phyloP scores from a whole-genome alignment of 1,140 invertebrate species.

The Sminthurides bifidus region DNA sequence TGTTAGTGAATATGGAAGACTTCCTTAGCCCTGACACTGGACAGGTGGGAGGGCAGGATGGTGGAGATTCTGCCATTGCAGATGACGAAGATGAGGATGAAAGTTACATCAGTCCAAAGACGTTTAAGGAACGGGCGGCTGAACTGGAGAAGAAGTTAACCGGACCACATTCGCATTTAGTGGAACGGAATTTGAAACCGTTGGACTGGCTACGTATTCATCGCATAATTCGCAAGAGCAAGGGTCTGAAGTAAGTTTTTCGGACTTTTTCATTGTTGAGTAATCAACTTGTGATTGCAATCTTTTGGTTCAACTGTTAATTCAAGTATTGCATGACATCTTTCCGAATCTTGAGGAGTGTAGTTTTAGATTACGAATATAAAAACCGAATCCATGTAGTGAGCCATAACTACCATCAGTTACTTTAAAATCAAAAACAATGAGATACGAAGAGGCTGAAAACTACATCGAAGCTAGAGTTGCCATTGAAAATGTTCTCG shows the following conservation, averaged over 20 bases:
- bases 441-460: too few species aligned
- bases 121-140: slow-evolving; percentile 15
- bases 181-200: slow-evolving; percentile 5
- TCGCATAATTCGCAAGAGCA: slow-evolving; percentile 19
- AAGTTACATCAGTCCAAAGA: slow-evolving; percentile 15
- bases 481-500: too few species aligned
- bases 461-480: too few species aligned
- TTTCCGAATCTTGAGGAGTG: too few species aligned
- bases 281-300: too few species aligned
- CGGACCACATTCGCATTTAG: slow-evolving; percentile 15
- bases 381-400: too few species aligned
- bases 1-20: not conserved
- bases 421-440: not conserved
- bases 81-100: slow-evolving; percentile 3
- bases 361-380: too few species aligned
- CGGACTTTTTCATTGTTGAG: not conserved
- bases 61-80: slow-evolving; percentile 5
- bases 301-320: too few species aligned
- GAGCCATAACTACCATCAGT: not conserved
- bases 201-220: slow-evolving; percentile 20
- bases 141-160: slow-evolving; percentile 18
- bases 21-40: not conserved
- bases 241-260: slow-evolving; percentile 19
- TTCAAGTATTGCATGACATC: too few species aligned
- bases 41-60: slow-evolving; percentile 4